A percentile compares a stretch with the other conserved stretches of the same genome.
Conservation (phyloP, 2,113 vertebrate genomes). For the Uria lomvia region DNA sequence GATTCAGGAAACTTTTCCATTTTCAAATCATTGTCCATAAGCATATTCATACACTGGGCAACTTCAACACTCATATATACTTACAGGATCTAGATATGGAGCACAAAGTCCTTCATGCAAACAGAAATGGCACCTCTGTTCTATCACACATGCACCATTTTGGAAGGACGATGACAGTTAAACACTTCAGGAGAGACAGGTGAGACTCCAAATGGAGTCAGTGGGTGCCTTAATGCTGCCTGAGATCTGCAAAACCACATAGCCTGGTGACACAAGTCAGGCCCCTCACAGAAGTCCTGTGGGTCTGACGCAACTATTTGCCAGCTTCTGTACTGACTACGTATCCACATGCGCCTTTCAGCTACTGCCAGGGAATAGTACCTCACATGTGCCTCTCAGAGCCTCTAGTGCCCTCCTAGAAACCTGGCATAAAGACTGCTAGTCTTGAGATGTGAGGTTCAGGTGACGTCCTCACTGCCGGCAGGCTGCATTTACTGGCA, state of each 20-base stretch:
- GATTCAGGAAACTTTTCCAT: background rate
- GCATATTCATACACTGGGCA: background rate
- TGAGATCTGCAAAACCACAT: background rate
- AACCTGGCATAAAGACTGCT: background rate
- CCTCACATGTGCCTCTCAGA: background rate
- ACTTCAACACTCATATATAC: background rate
- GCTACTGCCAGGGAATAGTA: background rate
- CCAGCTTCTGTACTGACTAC: background rate
- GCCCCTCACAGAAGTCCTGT: background rate
- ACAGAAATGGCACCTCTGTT: background rate
- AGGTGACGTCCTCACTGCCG: background rate
- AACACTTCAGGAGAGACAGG: background rate
- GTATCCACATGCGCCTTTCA: background rate
- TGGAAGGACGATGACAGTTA: background rate
- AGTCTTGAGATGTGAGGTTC: background rate
- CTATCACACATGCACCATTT: background rate
- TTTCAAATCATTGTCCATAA: background rate
- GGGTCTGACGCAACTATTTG: background rate
- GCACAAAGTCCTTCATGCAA: background rate
- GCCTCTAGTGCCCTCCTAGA: background rate
- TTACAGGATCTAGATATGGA: background rate
- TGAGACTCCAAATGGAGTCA: background rate
- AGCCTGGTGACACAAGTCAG: background rate
- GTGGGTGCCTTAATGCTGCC: background rate
- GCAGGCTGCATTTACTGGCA: background rate